Conservation (phyloP, 92 coral and sea anemone genomes). For the Diadumene lineata region DNA sequence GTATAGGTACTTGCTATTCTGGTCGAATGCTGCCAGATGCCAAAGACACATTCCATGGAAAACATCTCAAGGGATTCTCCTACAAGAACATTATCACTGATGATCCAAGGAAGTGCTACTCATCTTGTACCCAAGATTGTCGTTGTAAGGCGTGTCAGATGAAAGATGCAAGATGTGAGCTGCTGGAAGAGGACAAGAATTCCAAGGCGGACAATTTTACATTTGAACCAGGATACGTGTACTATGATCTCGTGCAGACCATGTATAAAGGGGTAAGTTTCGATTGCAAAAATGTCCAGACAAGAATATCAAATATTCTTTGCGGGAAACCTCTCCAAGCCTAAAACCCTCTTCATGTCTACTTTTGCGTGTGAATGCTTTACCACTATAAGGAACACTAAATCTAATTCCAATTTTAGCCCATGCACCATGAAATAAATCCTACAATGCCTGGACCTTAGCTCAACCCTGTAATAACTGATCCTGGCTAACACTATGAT, state of each 20-base stretch:
- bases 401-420: too few relatives aligned
- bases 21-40: background rate
- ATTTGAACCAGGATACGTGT: background rate
- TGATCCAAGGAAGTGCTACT: slow-evolving; percentile 33
- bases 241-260: slow-evolving; percentile 3
- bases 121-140: slow-evolving; percentile 35
- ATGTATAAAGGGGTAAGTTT: slow-evolving; percentile 5
- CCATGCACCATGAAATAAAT: too few relatives aligned
- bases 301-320: too few relatives aligned
- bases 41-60: background rate
- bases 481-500: too few relatives aligned
- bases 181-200: slow-evolving; percentile 45
- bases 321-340: too few relatives aligned
- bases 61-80: slow-evolving; percentile 28
- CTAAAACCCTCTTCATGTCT: too few relatives aligned
- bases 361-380: too few relatives aligned
- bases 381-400: too few relatives aligned
- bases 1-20: background rate
- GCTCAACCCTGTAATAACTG: too few relatives aligned
- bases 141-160: slow-evolving; percentile 42
- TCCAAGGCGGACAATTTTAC: slow-evolving; percentile 9
- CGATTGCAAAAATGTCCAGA: too few relatives aligned
- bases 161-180: slow-evolving; percentile 35
- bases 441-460: too few relatives aligned
- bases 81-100: slow-evolving; percentile 42